Conservation (phyloP, 2,797 vertebrate genomes). For the Tragelaphus eurycerus region DNA sequence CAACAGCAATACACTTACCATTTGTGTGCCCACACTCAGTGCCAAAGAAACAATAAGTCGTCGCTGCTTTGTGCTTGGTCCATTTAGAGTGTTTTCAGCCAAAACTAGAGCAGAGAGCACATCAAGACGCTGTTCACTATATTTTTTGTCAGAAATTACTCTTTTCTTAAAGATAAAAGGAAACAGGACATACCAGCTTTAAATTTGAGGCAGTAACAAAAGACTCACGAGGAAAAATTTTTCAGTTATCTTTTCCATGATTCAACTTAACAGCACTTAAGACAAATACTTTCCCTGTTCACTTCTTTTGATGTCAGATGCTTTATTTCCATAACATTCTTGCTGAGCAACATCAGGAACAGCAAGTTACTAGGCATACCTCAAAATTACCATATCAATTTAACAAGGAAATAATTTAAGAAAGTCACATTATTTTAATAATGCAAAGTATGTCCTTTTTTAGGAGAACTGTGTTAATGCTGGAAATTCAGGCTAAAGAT, state of each 20-base stretch:
- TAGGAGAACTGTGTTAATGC: not conserved
- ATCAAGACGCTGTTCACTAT: slow-evolving; percentile 97
- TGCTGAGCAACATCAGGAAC: not conserved
- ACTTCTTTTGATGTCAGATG: not conserved
- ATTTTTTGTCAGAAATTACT: slow-evolving; percentile 98
- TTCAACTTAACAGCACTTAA: not conserved
- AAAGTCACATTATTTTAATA: slow-evolving; percentile 26
- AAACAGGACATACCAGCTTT: slow-evolving; percentile 44
- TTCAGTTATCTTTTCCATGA: not conserved
- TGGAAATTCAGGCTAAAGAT: not conserved
- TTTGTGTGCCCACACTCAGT: slow-evolving; percentile 96
- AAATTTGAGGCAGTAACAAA: slow-evolving; percentile 1
- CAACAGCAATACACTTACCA: slow-evolving; percentile 84
- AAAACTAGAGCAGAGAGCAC: slow-evolving; percentile 96
- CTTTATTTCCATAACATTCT: not conserved
- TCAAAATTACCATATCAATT: not conserved
- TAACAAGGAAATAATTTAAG: not conserved
- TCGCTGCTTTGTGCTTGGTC: slow-evolving; percentile 96
- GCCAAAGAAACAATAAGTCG: slow-evolving; percentile 94
- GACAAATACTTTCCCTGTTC: not conserved
- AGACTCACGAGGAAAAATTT: not conserved
- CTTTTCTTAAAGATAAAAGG: slow-evolving; percentile 89
- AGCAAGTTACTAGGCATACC: not conserved
- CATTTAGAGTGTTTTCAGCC: slow-evolving; percentile 95
- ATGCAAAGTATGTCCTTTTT: not conserved